Evolutionary conservation across 2,888 invertebrate species (phyloP).

Genomic region (Diaphora mendica): DNA sequence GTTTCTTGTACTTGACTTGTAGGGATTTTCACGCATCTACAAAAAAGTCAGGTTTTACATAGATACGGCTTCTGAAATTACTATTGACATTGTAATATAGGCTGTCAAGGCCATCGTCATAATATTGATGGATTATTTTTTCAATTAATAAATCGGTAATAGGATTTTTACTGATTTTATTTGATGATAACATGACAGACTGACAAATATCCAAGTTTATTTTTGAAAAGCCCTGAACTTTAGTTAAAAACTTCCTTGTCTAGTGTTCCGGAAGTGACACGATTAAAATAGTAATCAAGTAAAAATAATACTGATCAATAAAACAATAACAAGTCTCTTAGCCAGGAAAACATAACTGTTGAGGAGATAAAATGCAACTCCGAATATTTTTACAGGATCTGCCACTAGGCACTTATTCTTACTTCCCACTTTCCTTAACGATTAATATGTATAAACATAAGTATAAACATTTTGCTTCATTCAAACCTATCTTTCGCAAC

Average conservation of each 20-base stretch:
- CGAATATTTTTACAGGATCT: no score
- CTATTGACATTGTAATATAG: not conserved
- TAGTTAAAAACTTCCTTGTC: not conserved
- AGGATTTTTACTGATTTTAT: not conserved
- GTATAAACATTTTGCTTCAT: no score
- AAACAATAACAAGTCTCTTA: not conserved
- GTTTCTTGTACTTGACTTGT: not conserved
- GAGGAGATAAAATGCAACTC: not conserved
- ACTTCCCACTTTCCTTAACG: no score
- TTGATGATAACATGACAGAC: not conserved
- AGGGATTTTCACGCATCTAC: not conserved
- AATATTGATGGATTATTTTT: no score
- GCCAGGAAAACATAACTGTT: not conserved
- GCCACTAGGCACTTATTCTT: no score
- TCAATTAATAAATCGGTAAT: not conserved
- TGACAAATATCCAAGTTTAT: not conserved
- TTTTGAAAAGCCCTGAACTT: not conserved
- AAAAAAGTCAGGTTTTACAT: not conserved
- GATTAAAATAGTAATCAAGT: not conserved
- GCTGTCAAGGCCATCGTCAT: not conserved
- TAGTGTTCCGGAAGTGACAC: not conserved
- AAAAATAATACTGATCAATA: not conserved
- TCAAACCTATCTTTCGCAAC: not conserved
- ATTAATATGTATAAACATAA: no score
- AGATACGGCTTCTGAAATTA: not conserved